Percentiles rank a stretch among this genome's conserved stretches.
Conservation (phyloP, 2,797 vertebrate genomes). For the Lateolabrax maculatus region DNA sequence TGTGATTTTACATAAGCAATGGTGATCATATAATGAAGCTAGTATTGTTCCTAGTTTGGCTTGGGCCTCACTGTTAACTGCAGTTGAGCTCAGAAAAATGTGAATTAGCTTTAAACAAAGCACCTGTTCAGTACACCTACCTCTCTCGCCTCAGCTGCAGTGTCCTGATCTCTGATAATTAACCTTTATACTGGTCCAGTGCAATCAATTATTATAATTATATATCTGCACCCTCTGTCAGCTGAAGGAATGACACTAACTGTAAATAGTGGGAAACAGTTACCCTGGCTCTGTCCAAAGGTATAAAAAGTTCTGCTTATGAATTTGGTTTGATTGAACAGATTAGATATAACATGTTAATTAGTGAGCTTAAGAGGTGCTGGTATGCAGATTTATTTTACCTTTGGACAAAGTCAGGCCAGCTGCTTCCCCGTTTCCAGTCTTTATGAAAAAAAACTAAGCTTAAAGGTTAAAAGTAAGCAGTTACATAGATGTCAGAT, state of each 20-base stretch:
- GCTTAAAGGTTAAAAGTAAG: neutral
- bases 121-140: neutral
- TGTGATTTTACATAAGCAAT: conserved; percentile 1
- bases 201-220: neutral
- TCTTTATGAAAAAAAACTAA: neutral
- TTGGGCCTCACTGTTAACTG: neutral
- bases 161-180: neutral
- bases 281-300: neutral
- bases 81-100: conserved; percentile 34
- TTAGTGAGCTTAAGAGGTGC: neutral
- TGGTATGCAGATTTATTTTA: neutral
- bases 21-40: neutral
- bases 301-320: too few species aligned
- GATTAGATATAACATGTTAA: neutral
- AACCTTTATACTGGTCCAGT: neutral
- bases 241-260: neutral
- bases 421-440: neutral
- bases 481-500: neutral
- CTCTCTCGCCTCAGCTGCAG: neutral
- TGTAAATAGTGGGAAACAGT: neutral
- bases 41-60: neutral
- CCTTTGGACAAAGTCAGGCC: neutral
- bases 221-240: neutral
- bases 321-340: too few species aligned
- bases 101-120: conserved; percentile 40